These are phyloP conservation scores for Percina caprodes DNA, from an alignment of 2,113 vertebrate species.

Conservation along the genomic window DNA sequence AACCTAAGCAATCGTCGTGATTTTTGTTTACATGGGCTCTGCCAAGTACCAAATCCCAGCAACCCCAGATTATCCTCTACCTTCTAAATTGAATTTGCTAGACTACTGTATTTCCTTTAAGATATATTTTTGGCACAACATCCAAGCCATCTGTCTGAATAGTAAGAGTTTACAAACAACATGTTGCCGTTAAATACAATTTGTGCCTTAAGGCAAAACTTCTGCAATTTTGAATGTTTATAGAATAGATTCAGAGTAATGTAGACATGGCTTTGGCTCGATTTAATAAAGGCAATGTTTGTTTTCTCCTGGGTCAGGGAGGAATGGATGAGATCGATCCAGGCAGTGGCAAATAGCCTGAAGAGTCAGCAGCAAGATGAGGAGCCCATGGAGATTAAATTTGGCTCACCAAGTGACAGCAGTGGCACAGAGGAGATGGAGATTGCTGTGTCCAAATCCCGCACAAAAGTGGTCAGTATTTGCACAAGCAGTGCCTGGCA, in stretches of 20 bases:
- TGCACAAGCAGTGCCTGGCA: conserved; percentile 60
- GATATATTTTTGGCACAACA: conserved; percentile 12
- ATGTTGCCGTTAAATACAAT: neutral
- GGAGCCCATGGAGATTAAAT: conserved; percentile 90
- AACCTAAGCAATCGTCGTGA: conserved; percentile 51
- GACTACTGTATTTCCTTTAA: conserved; percentile 2
- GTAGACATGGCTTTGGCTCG: neutral
- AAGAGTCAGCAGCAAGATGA: conserved; percentile 89
- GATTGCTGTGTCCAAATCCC: conserved; percentile 87
- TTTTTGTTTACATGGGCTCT: conserved; percentile 55
- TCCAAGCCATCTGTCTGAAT: conserved; percentile 1
- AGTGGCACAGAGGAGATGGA: conserved; percentile 90
- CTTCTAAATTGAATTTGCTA: conserved; percentile 25
- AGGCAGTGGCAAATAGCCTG: conserved; percentile 93
- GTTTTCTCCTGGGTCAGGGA: conserved; percentile 81
- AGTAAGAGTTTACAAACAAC: neutral
- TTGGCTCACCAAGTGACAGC: conserved; percentile 87
- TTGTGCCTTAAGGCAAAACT: neutral
- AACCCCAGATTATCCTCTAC: conserved; percentile 53
- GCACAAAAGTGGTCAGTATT: conserved; percentile 91
- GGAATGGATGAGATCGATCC: conserved; percentile 94
- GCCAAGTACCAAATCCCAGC: conserved; percentile 65
- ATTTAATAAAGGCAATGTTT: conserved; percentile 32
- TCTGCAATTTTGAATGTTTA: neutral
- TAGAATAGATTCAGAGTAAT: conserved; percentile 1